Conservation (phyloP, 2,797 vertebrate genomes). For the Oryzias dopingdopingensis region DNA sequence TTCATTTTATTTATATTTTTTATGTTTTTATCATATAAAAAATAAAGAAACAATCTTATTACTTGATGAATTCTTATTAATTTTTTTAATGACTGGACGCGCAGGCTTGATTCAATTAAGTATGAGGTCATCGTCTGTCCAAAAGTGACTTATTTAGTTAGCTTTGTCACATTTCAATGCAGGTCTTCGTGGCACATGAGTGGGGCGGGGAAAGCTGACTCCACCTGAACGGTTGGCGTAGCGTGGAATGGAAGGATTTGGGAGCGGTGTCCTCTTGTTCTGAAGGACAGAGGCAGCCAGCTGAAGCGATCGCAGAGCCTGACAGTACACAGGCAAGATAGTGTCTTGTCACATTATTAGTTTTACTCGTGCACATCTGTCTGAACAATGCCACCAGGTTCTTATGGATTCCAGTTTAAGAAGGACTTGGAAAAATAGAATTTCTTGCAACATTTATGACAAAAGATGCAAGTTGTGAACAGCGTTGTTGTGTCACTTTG, state of each 20-base stretch:
- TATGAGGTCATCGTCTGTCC: conserved; percentile 53
- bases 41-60: no score
- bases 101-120: conserved; percentile 45
- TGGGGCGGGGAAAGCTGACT: conserved; percentile 56
- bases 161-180: conserved; percentile 65
- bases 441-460: no score
- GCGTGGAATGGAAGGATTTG: conserved; percentile 47
- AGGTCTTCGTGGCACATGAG: conserved; percentile 54
- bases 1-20: no score
- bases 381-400: conserved; percentile 22
- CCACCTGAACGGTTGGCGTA: conserved; percentile 64
- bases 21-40: no score
- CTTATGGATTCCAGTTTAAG: conserved; percentile 9
- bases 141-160: conserved; percentile 28
- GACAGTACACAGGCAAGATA: conserved; percentile 17
- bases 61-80: no score
- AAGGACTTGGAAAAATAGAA: not conserved
- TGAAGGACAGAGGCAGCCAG: conserved; percentile 68
- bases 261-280: conserved; percentile 60
- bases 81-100: conserved; percentile 18
- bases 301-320: conserved; percentile 42
- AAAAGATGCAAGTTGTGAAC: not conserved
- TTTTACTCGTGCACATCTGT: conserved; percentile 37
- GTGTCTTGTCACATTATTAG: conserved; percentile 23
- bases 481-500: no score